These are phyloP conservation scores for Drosophila ambigua DNA, from an alignment of 1,140 invertebrate genomes.

Conservation along the genomic window DNA sequence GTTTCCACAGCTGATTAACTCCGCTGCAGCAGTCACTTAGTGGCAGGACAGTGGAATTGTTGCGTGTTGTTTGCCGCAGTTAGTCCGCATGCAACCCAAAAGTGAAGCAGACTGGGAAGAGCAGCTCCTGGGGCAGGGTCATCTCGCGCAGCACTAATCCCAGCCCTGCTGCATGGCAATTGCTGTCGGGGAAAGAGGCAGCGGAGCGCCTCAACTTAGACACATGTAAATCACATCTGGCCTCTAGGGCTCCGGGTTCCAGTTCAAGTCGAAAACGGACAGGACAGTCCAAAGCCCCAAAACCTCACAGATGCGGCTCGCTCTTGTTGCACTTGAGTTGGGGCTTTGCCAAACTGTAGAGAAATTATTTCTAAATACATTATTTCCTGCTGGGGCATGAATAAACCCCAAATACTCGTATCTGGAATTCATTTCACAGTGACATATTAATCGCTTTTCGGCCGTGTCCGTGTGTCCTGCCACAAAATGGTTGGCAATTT, in stretches of 20 bases:
- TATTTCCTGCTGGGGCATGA: neutral
- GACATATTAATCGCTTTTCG: no score
- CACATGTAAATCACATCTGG: conserved; percentile 68
- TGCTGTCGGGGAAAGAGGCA: conserved; percentile 6
- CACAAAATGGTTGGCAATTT: no score
- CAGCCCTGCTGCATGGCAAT: conserved; percentile 19
- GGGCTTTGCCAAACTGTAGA: conserved; percentile 28
- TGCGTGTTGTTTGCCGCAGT: conserved; percentile 47
- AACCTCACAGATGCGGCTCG: conserved; percentile 29
- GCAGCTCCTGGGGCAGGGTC: conserved; percentile 27
- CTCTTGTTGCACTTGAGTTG: conserved; percentile 22
- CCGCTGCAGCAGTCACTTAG: conserved; percentile 34
- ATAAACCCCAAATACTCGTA: conserved; percentile 13
- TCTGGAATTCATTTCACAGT: neutral
- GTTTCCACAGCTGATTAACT: conserved; percentile 41
- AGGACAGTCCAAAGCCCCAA: conserved; percentile 10
- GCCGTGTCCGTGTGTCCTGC: no score
- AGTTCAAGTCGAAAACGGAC: conserved; percentile 17
- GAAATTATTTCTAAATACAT: conserved; percentile 14
- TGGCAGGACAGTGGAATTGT: conserved; percentile 18
- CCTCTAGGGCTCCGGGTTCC: conserved; percentile 22
- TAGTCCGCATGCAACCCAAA: conserved; percentile 32
- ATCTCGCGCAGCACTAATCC: conserved; percentile 33
- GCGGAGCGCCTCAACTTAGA: conserved; percentile 28
- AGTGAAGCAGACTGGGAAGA: neutral